Percentiles rank a stretch among this genome's conserved stretches.
Evolutionary conservation across 2,113 vertebrate genomes (phyloP).

Genomic region (Ancistrus triradiatus): DNA sequence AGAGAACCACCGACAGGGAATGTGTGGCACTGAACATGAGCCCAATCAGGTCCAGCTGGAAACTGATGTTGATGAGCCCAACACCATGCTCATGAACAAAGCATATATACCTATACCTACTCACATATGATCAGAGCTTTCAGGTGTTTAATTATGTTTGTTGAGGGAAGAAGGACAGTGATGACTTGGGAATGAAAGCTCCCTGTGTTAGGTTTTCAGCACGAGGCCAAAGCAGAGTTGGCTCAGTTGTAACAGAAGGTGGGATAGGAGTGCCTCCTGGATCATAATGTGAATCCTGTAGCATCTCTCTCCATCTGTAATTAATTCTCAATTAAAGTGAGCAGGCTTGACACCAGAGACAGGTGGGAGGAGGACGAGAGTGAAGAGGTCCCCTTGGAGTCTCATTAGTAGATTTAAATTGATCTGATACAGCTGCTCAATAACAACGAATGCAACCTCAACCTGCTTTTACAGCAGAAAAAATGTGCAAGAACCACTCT

Average conservation of each 20-base stretch:
- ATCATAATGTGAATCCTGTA: slow-evolving; percentile 37
- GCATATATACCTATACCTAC: background rate
- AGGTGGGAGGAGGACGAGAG: slow-evolving; percentile 17
- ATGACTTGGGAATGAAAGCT: slow-evolving; percentile 13
- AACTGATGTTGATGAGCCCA: background rate
- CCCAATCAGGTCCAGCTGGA: too few species aligned
- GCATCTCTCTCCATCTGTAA: slow-evolving; percentile 43
- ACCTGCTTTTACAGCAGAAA: slow-evolving; percentile 25
- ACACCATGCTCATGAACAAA: background rate
- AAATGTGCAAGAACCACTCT: slow-evolving; percentile 10
- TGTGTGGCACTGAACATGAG: too few species aligned
- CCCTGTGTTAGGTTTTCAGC: slow-evolving; percentile 29
- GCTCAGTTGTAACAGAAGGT: slow-evolving; percentile 3
- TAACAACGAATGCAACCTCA: slow-evolving; percentile 40
- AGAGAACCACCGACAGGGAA: too few species aligned
- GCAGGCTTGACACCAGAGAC: slow-evolving; percentile 26
- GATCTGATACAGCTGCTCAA: slow-evolving; percentile 49
- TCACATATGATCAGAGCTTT: slow-evolving; percentile 18
- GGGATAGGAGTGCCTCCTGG: slow-evolving; percentile 3
- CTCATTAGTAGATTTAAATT: slow-evolving; percentile 52
- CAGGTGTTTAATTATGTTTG: slow-evolving; percentile 32
- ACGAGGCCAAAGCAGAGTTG: background rate
- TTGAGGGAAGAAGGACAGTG: slow-evolving; percentile 17
- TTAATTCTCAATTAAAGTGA: slow-evolving; percentile 50
- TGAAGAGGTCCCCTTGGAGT: slow-evolving; percentile 21